phyloP scores from a whole-genome alignment of 2,113 vertebrate species.

The Acrocephalus kingi region DNA sequence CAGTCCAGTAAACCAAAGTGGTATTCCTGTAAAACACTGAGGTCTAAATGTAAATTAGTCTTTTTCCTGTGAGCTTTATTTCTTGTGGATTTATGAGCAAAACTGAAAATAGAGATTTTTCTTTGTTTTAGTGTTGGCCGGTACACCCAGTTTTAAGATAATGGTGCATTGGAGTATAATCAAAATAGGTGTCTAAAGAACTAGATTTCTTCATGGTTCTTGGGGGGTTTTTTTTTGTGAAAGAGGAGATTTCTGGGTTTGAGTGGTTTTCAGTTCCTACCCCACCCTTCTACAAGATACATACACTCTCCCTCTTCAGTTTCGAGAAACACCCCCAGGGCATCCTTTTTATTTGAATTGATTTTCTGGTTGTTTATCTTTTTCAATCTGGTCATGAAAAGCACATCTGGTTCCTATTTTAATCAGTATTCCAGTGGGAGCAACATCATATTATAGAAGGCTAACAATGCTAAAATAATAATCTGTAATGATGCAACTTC shows the following conservation, averaged over 20 bases:
- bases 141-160: neutral
- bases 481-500: constrained; percentile 77
- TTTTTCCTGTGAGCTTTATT: neutral
- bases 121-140: neutral
- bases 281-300: constrained; percentile 30
- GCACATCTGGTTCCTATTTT: constrained; percentile 82
- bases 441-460: constrained; percentile 77
- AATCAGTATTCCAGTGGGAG: constrained; percentile 77
- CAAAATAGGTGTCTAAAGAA: constrained; percentile 41
- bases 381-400: constrained; percentile 75
- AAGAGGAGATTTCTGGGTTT: neutral
- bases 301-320: neutral
- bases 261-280: neutral
- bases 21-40: neutral
- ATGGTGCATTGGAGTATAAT: neutral
- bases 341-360: constrained; percentile 75
- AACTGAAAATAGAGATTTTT: neutral
- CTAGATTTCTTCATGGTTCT: constrained; percentile 14
- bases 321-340: constrained; percentile 62
- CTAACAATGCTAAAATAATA: constrained; percentile 80
- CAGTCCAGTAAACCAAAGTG: neutral
- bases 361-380: constrained; percentile 77
- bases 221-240: neutral
- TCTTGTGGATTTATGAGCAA: neutral
- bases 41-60: neutral